phyloP scores from a whole-genome alignment of 2,113 vertebrate genomes.

The Pachypanchax playfairii region DNA sequence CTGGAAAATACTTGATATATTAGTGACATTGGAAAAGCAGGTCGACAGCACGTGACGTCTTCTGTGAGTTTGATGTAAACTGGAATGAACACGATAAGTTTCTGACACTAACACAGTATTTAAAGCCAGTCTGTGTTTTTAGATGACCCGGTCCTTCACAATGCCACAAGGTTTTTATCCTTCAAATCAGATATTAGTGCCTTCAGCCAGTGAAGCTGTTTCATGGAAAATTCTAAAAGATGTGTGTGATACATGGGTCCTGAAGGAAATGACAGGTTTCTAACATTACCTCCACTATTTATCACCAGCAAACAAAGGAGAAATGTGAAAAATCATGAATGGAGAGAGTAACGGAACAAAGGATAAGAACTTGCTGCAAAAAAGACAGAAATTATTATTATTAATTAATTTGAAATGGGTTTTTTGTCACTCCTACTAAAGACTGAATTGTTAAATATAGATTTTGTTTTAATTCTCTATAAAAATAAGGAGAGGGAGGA shows the following conservation, averaged over 20 bases:
- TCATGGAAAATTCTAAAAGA: slow-evolving; percentile 40
- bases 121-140: slow-evolving; percentile 26
- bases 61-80: neutral
- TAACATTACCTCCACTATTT: too few species aligned
- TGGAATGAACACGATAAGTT: neutral
- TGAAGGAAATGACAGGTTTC: slow-evolving; percentile 32
- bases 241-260: neutral
- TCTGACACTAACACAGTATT: slow-evolving; percentile 13
- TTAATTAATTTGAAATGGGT: too few species aligned
- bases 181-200: slow-evolving; percentile 54
- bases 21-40: neutral
- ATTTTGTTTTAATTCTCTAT: neutral
- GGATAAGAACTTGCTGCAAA: too few species aligned
- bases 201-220: slow-evolving; percentile 12
- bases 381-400: too few species aligned
- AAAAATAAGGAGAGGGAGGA: neutral
- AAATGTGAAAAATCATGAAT: too few species aligned
- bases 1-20: neutral
- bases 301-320: too few species aligned
- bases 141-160: slow-evolving; percentile 52
- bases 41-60: neutral
- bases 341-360: too few species aligned
- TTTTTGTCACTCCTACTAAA: too few species aligned
- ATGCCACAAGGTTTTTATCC: slow-evolving; percentile 33
- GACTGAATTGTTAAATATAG: neutral